A percentile compares a stretch with the other conserved stretches of the same genome.
These are phyloP conservation scores for Macrotus californicus DNA, from an alignment of 2,113 vertebrate genomes.

Conservation along the genomic window DNA sequence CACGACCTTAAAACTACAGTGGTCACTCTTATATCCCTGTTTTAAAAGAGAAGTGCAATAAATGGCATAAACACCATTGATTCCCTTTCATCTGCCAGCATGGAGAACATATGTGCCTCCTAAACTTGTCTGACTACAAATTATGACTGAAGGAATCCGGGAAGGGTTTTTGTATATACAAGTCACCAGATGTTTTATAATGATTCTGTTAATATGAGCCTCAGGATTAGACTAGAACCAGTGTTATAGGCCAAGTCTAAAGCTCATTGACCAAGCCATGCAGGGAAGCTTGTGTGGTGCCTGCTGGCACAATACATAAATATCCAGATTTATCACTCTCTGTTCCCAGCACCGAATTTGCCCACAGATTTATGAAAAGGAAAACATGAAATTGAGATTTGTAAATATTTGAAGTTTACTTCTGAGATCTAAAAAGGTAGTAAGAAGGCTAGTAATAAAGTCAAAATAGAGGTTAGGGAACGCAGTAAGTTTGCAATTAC, in stretches of 20 bases:
- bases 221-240: slow-evolving; percentile 63
- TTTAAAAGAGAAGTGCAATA: not conserved
- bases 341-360: slow-evolving; percentile 54
- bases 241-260: slow-evolving; percentile 67
- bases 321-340: slow-evolving; percentile 68
- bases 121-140: slow-evolving; percentile 67
- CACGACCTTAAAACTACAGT: not conserved
- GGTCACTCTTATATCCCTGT: not conserved
- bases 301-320: slow-evolving; percentile 73
- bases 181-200: slow-evolving; percentile 72
- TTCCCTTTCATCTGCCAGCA: slow-evolving; percentile 1
- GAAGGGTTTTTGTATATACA: slow-evolving; percentile 56
- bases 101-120: slow-evolving; percentile 50
- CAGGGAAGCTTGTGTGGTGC: slow-evolving; percentile 42
- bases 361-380: slow-evolving; percentile 67
- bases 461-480: slow-evolving; percentile 61
- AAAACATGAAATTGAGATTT: slow-evolving; percentile 64
- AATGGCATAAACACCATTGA: not conserved
- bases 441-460: slow-evolving; percentile 67
- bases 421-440: slow-evolving; percentile 68
- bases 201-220: slow-evolving; percentile 62
- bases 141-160: slow-evolving; percentile 61
- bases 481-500: slow-evolving; percentile 59
- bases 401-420: slow-evolving; percentile 67
- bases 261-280: slow-evolving; percentile 61